Base-by-base conservation (phyloP, 2,113 vertebrate genomes). In the Dicrurus megarhynchus region DNA sequence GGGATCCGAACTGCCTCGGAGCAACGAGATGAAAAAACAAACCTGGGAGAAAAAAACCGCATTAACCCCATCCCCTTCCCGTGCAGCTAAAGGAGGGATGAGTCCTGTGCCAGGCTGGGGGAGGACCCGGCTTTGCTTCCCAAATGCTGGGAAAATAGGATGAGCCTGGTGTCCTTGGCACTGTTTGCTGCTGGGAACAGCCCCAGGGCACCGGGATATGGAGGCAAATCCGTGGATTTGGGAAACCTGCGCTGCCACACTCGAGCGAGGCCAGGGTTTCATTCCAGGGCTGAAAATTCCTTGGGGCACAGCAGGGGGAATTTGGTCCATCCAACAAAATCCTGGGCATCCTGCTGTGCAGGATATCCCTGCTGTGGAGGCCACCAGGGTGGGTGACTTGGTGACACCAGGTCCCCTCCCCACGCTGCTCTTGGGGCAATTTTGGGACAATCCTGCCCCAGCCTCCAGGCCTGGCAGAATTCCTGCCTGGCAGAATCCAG, bases 151-250 rank as follows among this genome's bases (percentile, higher is more conserved):
- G 60, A 39, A 8, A 28, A 11, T 4, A 32, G 42, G 55, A 21
- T 21, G 78, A 69, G 57, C 41, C 32, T 2, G 11, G 0, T 8
- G 39, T 13, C n/a, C 74, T 37, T 0, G 65, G 33, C 26, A 13
- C 9, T 8, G 33, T 7, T 65, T 27, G 37, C 21, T 70, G 21
- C 61, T 3, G 15, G 52, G 57, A 56, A 21, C 16, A 19, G 23
- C 30, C 13, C 17, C 67, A 35, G 53, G 19, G 59, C 39, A 13
- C 11, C 3, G 4, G 53, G 30, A 4, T 2, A 3, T 6, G 19
- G 23, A 37, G 60, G 11, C 7, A 53, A 61, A 32, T 1, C 1
- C 0, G 0, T 6, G 41, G 47, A 16, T 75, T 63, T 10, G 10
- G 75, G 57, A 30, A 59, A 10, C 3, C 61, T 33, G 39, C 11